Conservation (phyloP, 2,888 invertebrate genomes). For the Dasysyrphus albostriatus region DNA sequence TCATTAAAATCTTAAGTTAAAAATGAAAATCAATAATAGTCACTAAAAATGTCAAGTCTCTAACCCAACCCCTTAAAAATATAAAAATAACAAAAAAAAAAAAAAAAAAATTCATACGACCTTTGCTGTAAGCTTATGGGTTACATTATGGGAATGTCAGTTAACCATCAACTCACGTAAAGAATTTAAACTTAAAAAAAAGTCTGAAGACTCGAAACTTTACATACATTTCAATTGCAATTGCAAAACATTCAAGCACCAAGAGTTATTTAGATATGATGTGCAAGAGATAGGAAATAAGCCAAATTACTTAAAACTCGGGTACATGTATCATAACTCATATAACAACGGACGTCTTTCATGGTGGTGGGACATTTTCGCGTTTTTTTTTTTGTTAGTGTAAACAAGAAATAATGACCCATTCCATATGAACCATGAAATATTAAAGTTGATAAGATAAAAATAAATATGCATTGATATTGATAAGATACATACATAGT, state of each 20-base stretch:
- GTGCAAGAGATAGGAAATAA: not conserved
- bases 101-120: too few species aligned
- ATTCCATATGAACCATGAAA: constrained; percentile 4
- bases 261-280: not conserved
- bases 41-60: too few species aligned
- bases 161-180: too few species aligned
- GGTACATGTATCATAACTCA: not conserved
- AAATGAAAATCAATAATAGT: too few species aligned
- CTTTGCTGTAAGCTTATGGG: too few species aligned
- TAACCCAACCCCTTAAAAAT: too few species aligned
- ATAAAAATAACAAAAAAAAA: too few species aligned
- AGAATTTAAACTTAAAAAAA: too few species aligned
- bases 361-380: not conserved
- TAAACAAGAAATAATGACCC: not conserved
- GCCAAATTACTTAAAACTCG: not conserved
- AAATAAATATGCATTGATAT: constrained; percentile 6
- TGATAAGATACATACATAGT: constrained; percentile 9
- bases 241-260: not conserved
- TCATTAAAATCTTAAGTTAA: too few species aligned
- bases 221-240: not conserved
- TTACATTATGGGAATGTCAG: too few species aligned
- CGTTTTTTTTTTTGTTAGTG: not conserved
- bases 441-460: constrained; percentile 11
- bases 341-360: not conserved
- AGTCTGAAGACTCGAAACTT: too few species aligned